Evolutionary conservation across 1,140 invertebrate genomes (phyloP).

Genomic region (Cydia pomonella): DNA sequence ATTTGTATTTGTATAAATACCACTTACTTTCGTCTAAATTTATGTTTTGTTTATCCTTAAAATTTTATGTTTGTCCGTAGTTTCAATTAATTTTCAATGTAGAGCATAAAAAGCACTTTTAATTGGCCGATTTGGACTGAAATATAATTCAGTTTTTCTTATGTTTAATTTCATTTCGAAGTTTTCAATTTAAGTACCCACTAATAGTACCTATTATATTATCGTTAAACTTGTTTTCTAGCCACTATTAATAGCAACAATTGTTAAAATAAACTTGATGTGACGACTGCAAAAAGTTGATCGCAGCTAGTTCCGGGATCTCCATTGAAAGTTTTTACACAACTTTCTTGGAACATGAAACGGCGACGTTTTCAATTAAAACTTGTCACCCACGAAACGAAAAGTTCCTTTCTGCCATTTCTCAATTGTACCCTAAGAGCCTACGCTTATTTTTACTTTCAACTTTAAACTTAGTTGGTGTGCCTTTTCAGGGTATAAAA

Average conservation of each 20-base stretch:
- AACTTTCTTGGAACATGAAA: slow-evolving; percentile 15
- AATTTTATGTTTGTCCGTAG: no score
- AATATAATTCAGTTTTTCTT: neutral
- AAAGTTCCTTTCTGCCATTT: neutral
- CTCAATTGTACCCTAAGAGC: neutral
- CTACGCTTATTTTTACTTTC: neutral
- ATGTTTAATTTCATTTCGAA: neutral
- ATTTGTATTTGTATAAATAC: neutral
- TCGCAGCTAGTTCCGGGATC: neutral
- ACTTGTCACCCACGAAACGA: neutral
- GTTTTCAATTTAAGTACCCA: neutral
- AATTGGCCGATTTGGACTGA: no score
- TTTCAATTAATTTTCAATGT: no score
- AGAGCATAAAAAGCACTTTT: no score
- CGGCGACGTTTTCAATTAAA: neutral
- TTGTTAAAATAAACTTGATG: slow-evolving; percentile 13
- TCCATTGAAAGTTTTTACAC: slow-evolving; percentile 17
- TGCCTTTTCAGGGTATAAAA: no score
- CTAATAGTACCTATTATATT: neutral
- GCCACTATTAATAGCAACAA: neutral
- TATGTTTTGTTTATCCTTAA: no score
- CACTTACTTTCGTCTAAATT: neutral
- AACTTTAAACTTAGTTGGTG: no score
- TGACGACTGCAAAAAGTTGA: neutral
- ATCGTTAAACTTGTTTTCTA: neutral